A percentile compares a stretch with the other conserved stretches of the same genome.
Evolutionary conservation across 2,888 invertebrate genomes (phyloP).

Genomic region (Cerceris ruficornis): DNA sequence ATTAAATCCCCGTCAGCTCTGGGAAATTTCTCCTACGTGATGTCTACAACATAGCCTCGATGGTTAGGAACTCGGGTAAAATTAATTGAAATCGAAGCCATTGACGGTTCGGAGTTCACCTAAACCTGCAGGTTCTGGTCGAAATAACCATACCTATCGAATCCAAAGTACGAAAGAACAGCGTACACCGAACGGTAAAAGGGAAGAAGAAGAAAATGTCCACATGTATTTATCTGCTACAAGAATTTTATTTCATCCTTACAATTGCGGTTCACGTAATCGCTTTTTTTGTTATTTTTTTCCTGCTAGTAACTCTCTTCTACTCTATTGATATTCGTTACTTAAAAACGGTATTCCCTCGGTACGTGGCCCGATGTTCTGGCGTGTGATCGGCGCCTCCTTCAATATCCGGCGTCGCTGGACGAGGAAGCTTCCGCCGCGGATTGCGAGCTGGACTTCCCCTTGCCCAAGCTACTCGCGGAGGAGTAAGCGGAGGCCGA

Average conservation of each 20-base stretch:
- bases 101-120: too few species aligned
- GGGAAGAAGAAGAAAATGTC: slow-evolving; percentile 6
- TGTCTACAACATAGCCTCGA: too few species aligned
- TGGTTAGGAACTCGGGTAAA: too few species aligned
- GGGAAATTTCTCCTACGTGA: too few species aligned
- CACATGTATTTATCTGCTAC: slow-evolving; percentile 22
- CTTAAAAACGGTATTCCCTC: slow-evolving; percentile 5
- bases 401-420: neutral
- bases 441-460: neutral
- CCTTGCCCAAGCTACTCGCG: neutral
- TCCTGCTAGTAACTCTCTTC: slow-evolving; percentile 2
- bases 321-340: slow-evolving; percentile 19
- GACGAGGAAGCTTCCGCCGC: neutral
- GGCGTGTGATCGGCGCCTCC: neutral
- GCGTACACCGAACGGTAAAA: too few species aligned
- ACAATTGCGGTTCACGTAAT: slow-evolving; percentile 27
- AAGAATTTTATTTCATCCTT: slow-evolving; percentile 50
- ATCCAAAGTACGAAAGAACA: too few species aligned
- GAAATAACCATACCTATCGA: too few species aligned
- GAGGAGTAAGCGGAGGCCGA: neutral
- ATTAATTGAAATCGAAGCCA: too few species aligned
- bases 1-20: too few species aligned
- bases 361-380: neutral
- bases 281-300: slow-evolving; percentile 24
- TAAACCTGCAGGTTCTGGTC: too few species aligned